Conservation (phyloP, 2,797 vertebrate species). For the Rhabdomys pumilio region DNA sequence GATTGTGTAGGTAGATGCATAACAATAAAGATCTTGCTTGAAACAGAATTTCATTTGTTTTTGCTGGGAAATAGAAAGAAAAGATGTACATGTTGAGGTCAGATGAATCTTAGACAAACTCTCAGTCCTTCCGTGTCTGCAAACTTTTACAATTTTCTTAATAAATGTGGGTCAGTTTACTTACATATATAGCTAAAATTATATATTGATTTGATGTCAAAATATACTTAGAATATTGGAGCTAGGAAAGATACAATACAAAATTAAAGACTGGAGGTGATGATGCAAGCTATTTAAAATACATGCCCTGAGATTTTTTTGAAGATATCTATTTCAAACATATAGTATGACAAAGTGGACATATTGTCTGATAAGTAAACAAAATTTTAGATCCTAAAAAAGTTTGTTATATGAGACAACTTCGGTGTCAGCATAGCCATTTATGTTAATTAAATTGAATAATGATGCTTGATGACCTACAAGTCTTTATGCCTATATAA, state of each 20-base stretch:
- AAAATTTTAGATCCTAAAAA: not conserved
- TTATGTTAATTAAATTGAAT: not conserved
- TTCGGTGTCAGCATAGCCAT: not conserved
- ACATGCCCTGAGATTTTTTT: not conserved
- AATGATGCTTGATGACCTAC: not conserved
- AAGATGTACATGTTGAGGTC: not conserved
- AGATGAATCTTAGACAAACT: conserved; percentile 18
- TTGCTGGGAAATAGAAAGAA: not conserved
- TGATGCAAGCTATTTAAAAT: not conserved
- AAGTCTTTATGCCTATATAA: not conserved
- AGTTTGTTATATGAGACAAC: not conserved
- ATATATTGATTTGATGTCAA: not conserved
- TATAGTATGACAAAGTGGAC: not conserved
- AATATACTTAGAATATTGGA: not conserved
- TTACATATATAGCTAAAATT: not conserved
- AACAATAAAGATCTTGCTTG: not conserved
- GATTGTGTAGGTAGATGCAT: not conserved
- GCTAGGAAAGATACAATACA: conserved; percentile 22
- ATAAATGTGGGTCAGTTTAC: not conserved
- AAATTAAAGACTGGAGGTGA: not conserved
- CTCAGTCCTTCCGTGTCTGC: not conserved
- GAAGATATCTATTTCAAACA: not conserved
- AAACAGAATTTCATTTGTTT: not conserved
- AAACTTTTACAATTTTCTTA: conserved; percentile 11
- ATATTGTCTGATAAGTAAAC: not conserved